phyloP scores from a whole-genome alignment of 2,113 vertebrate species.

The Calyptomena viridis region DNA sequence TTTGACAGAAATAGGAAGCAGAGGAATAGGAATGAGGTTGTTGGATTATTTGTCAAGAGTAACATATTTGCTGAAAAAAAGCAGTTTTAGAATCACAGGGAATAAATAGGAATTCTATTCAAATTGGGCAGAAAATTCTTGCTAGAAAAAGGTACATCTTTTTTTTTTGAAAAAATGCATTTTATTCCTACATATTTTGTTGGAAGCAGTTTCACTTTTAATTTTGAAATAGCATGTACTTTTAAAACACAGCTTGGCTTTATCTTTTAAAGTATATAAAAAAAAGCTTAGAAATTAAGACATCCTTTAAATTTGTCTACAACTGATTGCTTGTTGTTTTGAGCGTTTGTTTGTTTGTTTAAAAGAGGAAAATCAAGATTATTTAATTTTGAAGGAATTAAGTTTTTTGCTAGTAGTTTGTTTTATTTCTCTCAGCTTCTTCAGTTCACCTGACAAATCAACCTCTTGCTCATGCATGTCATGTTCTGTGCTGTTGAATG shows the following conservation, averaged over 20 bases:
- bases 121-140: background rate
- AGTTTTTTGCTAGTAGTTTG: background rate
- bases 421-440: background rate
- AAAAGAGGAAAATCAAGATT: background rate
- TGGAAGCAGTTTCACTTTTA: background rate
- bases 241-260: background rate
- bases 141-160: background rate
- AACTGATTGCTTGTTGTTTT: background rate
- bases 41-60: background rate
- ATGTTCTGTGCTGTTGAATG: background rate
- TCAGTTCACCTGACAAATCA: background rate
- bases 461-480: background rate
- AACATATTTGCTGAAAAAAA: background rate
- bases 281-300: background rate
- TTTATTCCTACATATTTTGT: background rate
- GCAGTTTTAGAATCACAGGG: background rate
- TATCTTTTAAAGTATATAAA: background rate
- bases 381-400: background rate
- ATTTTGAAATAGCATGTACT: background rate
- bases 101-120: background rate
- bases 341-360: background rate
- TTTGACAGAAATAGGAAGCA: conserved; percentile 21
- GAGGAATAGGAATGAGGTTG: background rate
- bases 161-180: rapidly evolving
- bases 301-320: background rate